Conservation (phyloP, 2,888 invertebrate genomes). For the Drosophila kanekoi region DNA sequence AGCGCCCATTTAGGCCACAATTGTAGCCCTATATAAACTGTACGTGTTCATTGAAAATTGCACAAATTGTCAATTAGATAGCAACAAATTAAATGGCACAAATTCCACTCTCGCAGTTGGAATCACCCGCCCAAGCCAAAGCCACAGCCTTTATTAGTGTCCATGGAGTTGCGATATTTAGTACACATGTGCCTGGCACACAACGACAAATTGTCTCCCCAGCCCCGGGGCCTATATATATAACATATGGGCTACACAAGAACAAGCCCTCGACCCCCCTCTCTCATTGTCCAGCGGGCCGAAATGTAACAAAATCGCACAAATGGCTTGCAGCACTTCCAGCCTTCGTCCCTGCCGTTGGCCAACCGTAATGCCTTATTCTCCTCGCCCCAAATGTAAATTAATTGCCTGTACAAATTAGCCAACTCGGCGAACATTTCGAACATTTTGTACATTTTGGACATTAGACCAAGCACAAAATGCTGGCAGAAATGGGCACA, state of each 20-base stretch:
- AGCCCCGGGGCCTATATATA: no score
- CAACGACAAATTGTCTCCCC: slow-evolving; percentile 35
- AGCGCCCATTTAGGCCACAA: slow-evolving; percentile 6
- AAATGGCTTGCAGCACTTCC: slow-evolving; percentile 44
- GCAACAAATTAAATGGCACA: slow-evolving; percentile 60
- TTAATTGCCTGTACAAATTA: slow-evolving; percentile 77
- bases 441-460: slow-evolving; percentile 44
- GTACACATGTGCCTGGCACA: slow-evolving; percentile 37
- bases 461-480: slow-evolving; percentile 51
- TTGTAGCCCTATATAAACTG: slow-evolving; percentile 23
- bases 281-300: slow-evolving; percentile 18
- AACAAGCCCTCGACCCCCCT: not conserved
- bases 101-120: slow-evolving; percentile 25
- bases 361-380: slow-evolving; percentile 6
- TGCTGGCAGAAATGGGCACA: slow-evolving; percentile 29
- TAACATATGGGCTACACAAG: slow-evolving; percentile 1
- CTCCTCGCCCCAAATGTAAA: slow-evolving; percentile 61
- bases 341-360: not conserved
- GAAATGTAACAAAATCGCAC: slow-evolving; percentile 66
- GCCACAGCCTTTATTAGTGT: slow-evolving; percentile 24
- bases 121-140: not conserved
- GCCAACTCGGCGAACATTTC: slow-evolving; percentile 59
- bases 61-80: slow-evolving; percentile 66
- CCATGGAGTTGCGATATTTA: slow-evolving; percentile 49
- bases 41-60: slow-evolving; percentile 50